A percentile compares a stretch with the other conserved stretches of the same genome.
These are phyloP conservation scores for Thalassarche chlororhynchos DNA, from an alignment of 2,113 vertebrate species.

Conservation along the genomic window DNA sequence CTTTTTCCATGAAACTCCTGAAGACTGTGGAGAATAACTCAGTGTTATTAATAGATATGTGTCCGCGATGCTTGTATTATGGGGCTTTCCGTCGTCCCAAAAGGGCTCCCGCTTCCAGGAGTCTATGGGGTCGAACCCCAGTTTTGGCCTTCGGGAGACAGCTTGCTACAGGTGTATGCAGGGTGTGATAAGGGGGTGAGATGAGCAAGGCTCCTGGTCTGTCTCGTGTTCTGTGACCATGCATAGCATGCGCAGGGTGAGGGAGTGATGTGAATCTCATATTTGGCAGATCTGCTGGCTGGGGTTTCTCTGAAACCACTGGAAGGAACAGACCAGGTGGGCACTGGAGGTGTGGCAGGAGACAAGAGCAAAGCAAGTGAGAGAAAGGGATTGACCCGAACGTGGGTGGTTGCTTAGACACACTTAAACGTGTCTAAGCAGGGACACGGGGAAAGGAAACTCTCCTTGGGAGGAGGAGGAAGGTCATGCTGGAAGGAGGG, in stretches of 20 bases:
- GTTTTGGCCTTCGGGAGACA: background rate
- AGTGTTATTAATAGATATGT: fast-evolving
- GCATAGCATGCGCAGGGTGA: background rate
- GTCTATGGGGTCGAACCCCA: background rate
- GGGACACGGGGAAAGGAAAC: background rate
- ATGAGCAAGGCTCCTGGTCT: background rate
- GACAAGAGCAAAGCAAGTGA: background rate
- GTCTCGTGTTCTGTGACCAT: background rate
- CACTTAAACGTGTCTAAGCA: background rate
- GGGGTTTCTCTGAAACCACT: background rate
- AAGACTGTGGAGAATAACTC: background rate
- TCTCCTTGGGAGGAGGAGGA: background rate
- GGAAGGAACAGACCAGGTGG: background rate
- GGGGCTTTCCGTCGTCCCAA: fast-evolving
- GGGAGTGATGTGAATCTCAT: background rate
- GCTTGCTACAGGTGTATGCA: background rate
- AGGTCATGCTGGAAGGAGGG: background rate
- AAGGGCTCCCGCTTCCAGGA: background rate
- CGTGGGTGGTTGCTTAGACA: background rate
- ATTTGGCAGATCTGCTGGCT: background rate
- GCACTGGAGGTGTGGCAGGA: fast-evolving
- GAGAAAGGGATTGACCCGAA: background rate
- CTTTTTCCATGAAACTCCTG: background rate
- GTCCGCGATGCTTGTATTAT: fast-evolving
- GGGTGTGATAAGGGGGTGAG: background rate